Conservation (phyloP, 2,797 vertebrate genomes). For the Trachops cirrhosus region DNA sequence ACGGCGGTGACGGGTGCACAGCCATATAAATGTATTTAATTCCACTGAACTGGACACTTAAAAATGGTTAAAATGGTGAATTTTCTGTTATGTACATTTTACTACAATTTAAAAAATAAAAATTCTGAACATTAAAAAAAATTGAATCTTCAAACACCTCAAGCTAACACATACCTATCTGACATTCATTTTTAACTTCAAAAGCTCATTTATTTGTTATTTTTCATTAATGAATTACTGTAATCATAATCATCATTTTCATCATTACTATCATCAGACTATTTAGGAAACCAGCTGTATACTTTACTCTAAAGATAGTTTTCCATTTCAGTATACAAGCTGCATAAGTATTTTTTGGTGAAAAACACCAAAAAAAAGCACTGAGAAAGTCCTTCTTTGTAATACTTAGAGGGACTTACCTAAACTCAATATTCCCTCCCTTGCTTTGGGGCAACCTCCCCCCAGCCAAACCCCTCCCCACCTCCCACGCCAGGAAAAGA, state of each 20-base stretch:
- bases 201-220: not conserved
- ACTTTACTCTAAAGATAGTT: not conserved
- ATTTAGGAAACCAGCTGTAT: not conserved
- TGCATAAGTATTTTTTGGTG: not conserved
- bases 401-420: not conserved
- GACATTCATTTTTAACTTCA: slow-evolving; percentile 5
- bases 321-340: slow-evolving; percentile 1
- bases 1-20: not conserved
- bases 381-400: not conserved
- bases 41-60: not conserved
- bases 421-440: not conserved
- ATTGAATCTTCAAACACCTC: not conserved
- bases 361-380: not conserved
- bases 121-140: not conserved
- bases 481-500: not conserved
- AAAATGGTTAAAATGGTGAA: slow-evolving; percentile 5
- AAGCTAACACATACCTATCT: not conserved
- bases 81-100: not conserved
- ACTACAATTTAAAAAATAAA: not conserved
- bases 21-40: not conserved
- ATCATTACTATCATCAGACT: not conserved
- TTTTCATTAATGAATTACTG: not conserved
- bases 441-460: not conserved
- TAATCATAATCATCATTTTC: not conserved
- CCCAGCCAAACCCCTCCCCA: not conserved